A percentile compares a stretch with the other conserved stretches of the same genome.
Evolutionary conservation across 1,140 invertebrate species (phyloP).

Genomic region (Aphelenchoides fujianensis): DNA sequence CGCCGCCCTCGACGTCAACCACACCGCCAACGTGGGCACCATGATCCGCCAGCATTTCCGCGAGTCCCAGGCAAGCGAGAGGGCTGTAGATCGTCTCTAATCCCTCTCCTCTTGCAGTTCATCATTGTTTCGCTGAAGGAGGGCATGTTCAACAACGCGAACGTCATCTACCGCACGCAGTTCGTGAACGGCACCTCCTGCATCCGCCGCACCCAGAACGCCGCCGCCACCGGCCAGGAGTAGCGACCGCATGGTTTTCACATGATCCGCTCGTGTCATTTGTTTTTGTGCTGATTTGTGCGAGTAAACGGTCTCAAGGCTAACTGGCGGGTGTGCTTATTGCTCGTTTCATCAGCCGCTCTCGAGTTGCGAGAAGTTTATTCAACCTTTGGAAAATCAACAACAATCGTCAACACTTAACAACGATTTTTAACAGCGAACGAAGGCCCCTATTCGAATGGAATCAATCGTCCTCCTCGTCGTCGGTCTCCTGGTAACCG

Average conservation of each 20-base stretch:
- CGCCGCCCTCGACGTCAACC: conserved; percentile 92
- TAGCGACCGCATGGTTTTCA: too few relatives aligned
- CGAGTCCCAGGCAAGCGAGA: conserved; percentile 76
- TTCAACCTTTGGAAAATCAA: too few relatives aligned
- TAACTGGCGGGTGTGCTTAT: too few relatives aligned
- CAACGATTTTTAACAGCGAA: too few relatives aligned
- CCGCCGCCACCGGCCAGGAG: background rate
- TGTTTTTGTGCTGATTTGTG: background rate
- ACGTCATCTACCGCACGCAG: conserved; percentile 89
- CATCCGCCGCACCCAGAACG: conserved; percentile 33
- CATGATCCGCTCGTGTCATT: background rate
- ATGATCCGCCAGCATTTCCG: conserved; percentile 92
- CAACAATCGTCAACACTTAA: too few relatives aligned
- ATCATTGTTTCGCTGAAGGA: conserved; percentile 98
- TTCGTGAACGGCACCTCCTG: conserved; percentile 93
- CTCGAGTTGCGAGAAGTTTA: too few relatives aligned
- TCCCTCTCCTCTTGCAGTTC: conserved; percentile 70
- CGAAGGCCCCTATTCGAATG: too few relatives aligned
- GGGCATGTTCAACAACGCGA: conserved; percentile 99
- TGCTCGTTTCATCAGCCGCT: too few relatives aligned
- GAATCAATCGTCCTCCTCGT: background rate
- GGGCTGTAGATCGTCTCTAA: background rate
- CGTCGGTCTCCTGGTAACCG: conserved; percentile 5
- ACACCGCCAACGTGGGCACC: conserved; percentile 95
- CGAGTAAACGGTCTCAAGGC: background rate